phyloP scores from a whole-genome alignment of 2,888 invertebrate species.

The Keiferia lycopersicella region DNA sequence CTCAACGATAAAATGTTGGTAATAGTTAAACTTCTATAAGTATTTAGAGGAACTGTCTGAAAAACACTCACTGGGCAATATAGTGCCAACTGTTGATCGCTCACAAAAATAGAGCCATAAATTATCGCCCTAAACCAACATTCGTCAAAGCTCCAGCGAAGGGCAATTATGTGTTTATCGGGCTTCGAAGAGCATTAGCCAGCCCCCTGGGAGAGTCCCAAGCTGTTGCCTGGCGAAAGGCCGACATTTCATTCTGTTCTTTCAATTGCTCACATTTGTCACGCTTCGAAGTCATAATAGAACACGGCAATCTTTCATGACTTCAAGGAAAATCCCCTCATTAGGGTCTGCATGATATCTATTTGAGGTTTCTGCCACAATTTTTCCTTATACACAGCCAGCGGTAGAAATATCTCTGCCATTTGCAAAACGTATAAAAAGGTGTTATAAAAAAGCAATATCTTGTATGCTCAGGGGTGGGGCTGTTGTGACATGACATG shows the following conservation, averaged over 20 bases:
- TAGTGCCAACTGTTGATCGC: conserved; percentile 35
- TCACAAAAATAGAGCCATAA: conserved; percentile 39
- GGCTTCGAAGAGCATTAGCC: conserved; percentile 49
- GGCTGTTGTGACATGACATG: conserved; percentile 37
- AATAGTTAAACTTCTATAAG: no score
- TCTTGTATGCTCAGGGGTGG: conserved; percentile 29
- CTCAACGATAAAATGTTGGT: no score
- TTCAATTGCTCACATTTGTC: conserved; percentile 43
- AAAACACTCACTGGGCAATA: not conserved
- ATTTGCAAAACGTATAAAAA: not conserved
- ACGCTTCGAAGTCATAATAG: conserved; percentile 39
- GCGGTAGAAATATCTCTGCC: not conserved
- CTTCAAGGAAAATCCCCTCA: not conserved
- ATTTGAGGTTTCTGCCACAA: not conserved
- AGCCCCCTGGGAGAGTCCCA: conserved; percentile 53
- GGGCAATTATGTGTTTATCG: conserved; percentile 58
- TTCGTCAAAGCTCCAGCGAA: conserved; percentile 37
- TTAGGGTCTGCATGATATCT: not conserved
- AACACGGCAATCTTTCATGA: conserved; percentile 8
- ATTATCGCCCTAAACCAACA: conserved; percentile 44
- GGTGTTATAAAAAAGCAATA: conserved; percentile 28
- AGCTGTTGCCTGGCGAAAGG: conserved; percentile 41
- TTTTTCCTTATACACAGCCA: not conserved
- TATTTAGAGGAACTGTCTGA: no score
- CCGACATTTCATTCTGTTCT: conserved; percentile 32